Percentiles rank a stretch among this genome's conserved stretches.
phyloP scores from a whole-genome alignment of 2,888 invertebrate genomes.

The Pristionchus japonicus region DNA sequence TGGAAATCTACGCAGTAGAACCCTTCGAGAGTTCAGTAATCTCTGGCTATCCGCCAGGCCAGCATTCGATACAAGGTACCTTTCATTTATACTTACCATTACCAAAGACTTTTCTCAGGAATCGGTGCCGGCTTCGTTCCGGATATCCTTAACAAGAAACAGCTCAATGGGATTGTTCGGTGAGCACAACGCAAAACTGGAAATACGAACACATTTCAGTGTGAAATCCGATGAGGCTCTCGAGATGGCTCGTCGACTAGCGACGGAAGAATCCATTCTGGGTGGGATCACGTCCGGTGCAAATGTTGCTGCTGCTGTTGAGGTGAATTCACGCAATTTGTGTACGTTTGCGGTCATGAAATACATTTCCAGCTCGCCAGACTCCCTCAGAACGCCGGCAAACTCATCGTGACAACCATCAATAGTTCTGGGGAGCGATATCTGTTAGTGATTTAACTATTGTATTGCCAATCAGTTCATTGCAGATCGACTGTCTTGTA shows the following conservation, averaged over 20 bases:
- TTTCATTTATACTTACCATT: background rate
- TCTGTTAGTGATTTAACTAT: conserved; percentile 49
- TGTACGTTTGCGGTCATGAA: too few species aligned
- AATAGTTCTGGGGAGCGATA: conserved; percentile 64
- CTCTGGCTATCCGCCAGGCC: conserved; percentile 54
- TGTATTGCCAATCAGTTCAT: background rate
- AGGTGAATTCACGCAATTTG: conserved; percentile 40
- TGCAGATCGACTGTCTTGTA: conserved; percentile 45
- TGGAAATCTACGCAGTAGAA: conserved; percentile 56
- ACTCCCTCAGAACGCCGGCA: conserved; percentile 58
- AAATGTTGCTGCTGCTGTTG: conserved; percentile 63
- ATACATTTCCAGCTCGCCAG: conserved; percentile 57
- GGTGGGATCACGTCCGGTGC: conserved; percentile 64
- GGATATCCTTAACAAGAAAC: conserved; percentile 51
- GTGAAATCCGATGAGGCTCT: background rate
- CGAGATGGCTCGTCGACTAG: conserved; percentile 58
- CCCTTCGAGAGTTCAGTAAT: conserved; percentile 62
- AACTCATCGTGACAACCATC: conserved; percentile 62
- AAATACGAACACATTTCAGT: background rate
- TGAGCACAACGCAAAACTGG: background rate
- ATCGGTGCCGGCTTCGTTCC: conserved; percentile 64
- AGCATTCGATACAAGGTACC: conserved; percentile 61
- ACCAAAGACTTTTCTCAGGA: conserved; percentile 44
- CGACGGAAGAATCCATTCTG: conserved; percentile 61
- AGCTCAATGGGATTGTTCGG: conserved; percentile 53